Evolutionary conservation across 2,113 vertebrate species (phyloP), one percentile per base, ranked within the genome.

Genomic region (Nyctereutes procyonoides): DNA sequence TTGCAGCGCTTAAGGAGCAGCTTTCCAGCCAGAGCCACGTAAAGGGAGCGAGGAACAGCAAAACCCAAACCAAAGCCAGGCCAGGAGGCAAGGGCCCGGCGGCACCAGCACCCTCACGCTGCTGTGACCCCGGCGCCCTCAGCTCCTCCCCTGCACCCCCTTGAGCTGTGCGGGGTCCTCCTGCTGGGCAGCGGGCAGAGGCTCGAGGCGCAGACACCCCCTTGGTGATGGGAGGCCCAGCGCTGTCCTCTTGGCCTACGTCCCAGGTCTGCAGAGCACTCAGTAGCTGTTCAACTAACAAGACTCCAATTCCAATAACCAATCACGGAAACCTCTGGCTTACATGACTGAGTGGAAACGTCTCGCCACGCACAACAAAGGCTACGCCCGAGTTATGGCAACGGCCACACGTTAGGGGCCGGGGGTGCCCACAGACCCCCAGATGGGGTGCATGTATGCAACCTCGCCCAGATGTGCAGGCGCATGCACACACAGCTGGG

Each of bases 231-330:
- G 5, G 0, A 28, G 63, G 71, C 1, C 9, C 67, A 65, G 4
- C 6, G 11, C 32, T 58, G 20, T 77, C 51, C 79, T 79, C 83
- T 69, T 74, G 79, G 26, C 56, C 48, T 5, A 2, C 32, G 2
- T 5, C 30, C 20, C 7, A 4, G 51, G 56, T 28, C 74, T 35
- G 19, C 32, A 19, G 15, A n/a, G 58, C 15, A 16, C 43, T 69
- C 13, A 4, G 48, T 1, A 11, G 13, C 24, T 30, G 43, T 1
- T 15, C 67, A n/a, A 79, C 55, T 79, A 43, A 38, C 13, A 9
- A 3, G 0, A 43, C 10, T 2, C 55, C 2, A 24, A 15, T 1
- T 1, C 2, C 16, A 48, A 28, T 0, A 43, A 74, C 55, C 12
- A 5, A 8, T 53, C 26, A 3, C 12, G 22, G 86, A 65, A 28